Evolutionary conservation across 2,797 vertebrate genomes (phyloP).

Genomic region (Acomys russatus): DNA sequence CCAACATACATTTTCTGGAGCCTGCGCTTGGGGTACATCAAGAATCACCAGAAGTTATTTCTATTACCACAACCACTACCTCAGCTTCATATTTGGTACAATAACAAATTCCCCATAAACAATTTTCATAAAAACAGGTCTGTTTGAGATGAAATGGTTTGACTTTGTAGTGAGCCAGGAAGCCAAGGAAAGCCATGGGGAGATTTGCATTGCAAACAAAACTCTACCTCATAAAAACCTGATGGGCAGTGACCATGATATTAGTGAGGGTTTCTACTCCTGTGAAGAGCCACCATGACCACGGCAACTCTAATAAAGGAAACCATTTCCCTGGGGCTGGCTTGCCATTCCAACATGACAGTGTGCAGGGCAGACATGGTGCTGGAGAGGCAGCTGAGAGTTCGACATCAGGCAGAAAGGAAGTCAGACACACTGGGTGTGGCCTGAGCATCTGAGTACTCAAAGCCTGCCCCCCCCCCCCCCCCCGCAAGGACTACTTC

Average conservation of each 20-base stretch:
- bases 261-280: background rate
- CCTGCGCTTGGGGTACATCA: background rate
- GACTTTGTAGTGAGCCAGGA: constrained; percentile 18
- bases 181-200: constrained; percentile 47
- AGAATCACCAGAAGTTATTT: constrained; percentile 7
- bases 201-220: constrained; percentile 51
- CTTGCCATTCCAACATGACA: background rate
- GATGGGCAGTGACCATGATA: background rate
- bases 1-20: background rate
- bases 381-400: background rate
- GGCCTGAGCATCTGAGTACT: background rate
- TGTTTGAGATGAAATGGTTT: background rate
- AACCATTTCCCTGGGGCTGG: background rate
- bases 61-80: background rate
- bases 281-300: background rate
- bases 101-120: constrained; percentile 2
- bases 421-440: background rate
- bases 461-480: background rate
- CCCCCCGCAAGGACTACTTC: background rate
- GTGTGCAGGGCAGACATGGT: background rate
- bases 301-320: background rate
- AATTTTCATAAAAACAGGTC: constrained; percentile 30
- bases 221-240: constrained; percentile 43
- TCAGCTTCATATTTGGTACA: background rate
- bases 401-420: background rate